Percentiles rank a stretch among this genome's conserved stretches.
Evolutionary conservation across 2,797 vertebrate species (phyloP).

Genomic region (Trachurus trachurus): DNA sequence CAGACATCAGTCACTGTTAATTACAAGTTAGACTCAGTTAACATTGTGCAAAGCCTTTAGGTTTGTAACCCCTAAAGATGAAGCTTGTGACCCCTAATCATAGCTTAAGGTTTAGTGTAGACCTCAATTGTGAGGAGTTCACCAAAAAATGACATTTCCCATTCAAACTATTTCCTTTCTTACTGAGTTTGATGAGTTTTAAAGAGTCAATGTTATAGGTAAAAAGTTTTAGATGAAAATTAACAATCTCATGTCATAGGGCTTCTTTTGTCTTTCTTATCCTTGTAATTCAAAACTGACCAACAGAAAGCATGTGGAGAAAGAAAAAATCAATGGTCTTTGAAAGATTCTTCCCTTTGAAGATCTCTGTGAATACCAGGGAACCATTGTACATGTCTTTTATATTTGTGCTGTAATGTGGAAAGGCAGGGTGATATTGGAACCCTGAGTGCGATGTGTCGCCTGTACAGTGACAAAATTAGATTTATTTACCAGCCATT

Average conservation of each 20-base stretch:
- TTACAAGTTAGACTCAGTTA: background rate
- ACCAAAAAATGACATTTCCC: background rate
- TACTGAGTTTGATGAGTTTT: background rate
- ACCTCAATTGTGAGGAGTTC: background rate
- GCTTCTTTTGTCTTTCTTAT: background rate
- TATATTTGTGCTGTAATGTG: conserved; percentile 15
- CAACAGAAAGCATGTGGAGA: background rate
- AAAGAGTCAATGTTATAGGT: background rate
- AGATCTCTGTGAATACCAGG: background rate
- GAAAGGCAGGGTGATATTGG: conserved; percentile 25
- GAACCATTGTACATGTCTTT: conserved; percentile 4
- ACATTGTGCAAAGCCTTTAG: background rate
- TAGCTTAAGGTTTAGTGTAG: background rate
- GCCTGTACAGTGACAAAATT: conserved; percentile 58
- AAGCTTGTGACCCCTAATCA: background rate
- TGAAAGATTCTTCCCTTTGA: background rate
- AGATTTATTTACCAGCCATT: conserved; percentile 76
- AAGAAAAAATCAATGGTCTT: background rate
- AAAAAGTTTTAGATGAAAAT: background rate
- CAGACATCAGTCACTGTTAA: background rate
- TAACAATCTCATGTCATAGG: background rate
- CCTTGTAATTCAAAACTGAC: background rate
- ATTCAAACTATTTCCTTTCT: background rate
- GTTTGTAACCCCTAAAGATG: background rate
- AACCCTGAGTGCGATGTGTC: conserved; percentile 26